Evolutionary conservation across 2,797 vertebrate genomes (phyloP), one percentile per base, ranked within the genome.

Genomic region (Pagetopsis macropterus): DNA sequence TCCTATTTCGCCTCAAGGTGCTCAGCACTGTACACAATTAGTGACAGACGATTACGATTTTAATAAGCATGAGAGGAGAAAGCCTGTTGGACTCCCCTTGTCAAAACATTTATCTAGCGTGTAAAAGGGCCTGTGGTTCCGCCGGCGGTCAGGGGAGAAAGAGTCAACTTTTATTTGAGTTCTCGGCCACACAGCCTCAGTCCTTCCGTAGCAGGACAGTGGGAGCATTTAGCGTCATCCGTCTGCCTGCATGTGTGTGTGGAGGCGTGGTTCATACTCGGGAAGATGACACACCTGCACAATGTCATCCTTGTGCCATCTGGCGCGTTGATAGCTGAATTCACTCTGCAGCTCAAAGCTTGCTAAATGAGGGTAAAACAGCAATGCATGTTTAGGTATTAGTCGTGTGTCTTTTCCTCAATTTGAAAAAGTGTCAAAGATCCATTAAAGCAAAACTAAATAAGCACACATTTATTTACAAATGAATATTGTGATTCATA

Each of bases 21-120:
- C 78, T 87, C 76, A 70, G 87, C 84, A 41, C 81, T 84, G 63
- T 73, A 72, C 82, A 75, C 69, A 87, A 91, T 92, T 90, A 88
- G 87, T 83, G 72, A 88, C 59, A 66, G 78, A 76, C 66, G 63
- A 86, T 88, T 90, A 79, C 52, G 44, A 52, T 82, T 91, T 93
- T 90, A 92, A 88, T 87, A 88, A 84, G 89, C 72, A 64, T 75
- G 55, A 88, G 83, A 84, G 72, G 52, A 76, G 86, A 87, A 85
- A 81, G 73, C 74, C 78, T 66, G 81, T 80, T 72, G 84, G 84
- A 76, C 71, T 81, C 58, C 63, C 56, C 19, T 44, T 81, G 89
- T 90, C 81, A 83, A 92, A 94, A 94, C 92, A 93, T 94, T 94
- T 92, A 84, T 92, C 79, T 84, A 89, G 88, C 75, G 56, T 81